Evolutionary conservation across 1,140 invertebrate species (phyloP), one percentile per base, ranked within the genome.

Genomic region (Solenopsis invicta): DNA sequence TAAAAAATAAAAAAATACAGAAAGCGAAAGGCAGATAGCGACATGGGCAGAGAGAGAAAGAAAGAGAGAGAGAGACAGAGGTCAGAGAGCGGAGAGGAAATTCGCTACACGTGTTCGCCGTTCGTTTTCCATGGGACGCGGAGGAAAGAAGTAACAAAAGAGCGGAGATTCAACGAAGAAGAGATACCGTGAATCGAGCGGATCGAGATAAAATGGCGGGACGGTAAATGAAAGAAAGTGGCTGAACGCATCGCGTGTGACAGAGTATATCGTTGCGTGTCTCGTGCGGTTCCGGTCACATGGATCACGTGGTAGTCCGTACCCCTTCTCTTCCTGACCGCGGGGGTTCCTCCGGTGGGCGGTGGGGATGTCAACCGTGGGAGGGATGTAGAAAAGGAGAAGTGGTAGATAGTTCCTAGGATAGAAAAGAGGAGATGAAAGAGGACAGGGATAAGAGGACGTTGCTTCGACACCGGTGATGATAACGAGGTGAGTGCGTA

Each of bases 271-370:
- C 81, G 81, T 89, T 87, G 74, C 89, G 87, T 88, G 91, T 92
- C 92, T 87, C 89, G 80, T 88, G 88, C 87, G 90, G 86, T 93
- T 93, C 93, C 90, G 91, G 91, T 94, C 91, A 88, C 90, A 86
- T 81, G 87, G 89, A 86, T 93, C 93, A 92, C 91, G 91, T 93
- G 93, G 92, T 91, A 85, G 87, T 67, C 62, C 21, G 24, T 64
- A 34, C 56, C 88, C 69, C 76, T 45, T 54, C 62, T 34, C 56
- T 52, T 69, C 10, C 21, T 24, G 50, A 81, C 37, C 62, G 52
- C 62, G 2, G 41, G 37, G 84, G 61, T 80, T 66, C 37, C 50
- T n/a, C 76, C 87, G 82, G 37, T 67, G n/a, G 71, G 72, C 66
- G 56, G 88, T 75, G 85, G 92, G 87, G 89, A 76, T 90, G 66